Evolutionary conservation across 2,888 invertebrate species (phyloP).

Genomic region (Platycheirus rosarum): DNA sequence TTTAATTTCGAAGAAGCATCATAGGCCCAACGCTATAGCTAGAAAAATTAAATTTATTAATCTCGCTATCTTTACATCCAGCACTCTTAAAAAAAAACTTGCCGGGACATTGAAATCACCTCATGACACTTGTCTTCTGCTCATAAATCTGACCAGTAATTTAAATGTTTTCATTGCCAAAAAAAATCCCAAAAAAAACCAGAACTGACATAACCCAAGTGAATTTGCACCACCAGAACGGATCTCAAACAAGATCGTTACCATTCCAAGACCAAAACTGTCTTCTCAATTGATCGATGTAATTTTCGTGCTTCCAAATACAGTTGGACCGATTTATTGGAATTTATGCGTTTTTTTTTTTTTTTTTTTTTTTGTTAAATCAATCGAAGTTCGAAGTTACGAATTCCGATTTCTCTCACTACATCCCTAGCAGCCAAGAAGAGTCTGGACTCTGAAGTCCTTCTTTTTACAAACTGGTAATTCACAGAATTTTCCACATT

Average conservation of each 20-base stretch:
- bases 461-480: conserved; percentile 57
- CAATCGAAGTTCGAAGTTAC: conserved; percentile 37
- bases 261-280: conserved; percentile 56
- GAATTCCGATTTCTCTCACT: conserved; percentile 47
- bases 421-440: background rate
- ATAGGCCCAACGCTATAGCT: no score
- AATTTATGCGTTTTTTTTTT: conserved; percentile 1
- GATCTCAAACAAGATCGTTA: conserved; percentile 65
- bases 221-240: conserved; percentile 53
- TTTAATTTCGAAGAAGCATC: no score
- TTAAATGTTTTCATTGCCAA: conserved; percentile 43
- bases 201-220: conserved; percentile 31
- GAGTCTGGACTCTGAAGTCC: no score
- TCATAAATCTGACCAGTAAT: conserved; percentile 35
- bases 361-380: background rate
- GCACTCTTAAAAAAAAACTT: no score
- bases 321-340: conserved; percentile 52
- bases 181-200: background rate
- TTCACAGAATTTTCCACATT: conserved; percentile 70
- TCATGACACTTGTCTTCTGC: conserved; percentile 39
- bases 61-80: no score
- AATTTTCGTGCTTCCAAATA: conserved; percentile 66
- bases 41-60: no score
- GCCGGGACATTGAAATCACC: conserved; percentile 28
- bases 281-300: conserved; percentile 56